phyloP scores from a whole-genome alignment of 1,140 invertebrate genomes.

The Carposina sasakii region DNA sequence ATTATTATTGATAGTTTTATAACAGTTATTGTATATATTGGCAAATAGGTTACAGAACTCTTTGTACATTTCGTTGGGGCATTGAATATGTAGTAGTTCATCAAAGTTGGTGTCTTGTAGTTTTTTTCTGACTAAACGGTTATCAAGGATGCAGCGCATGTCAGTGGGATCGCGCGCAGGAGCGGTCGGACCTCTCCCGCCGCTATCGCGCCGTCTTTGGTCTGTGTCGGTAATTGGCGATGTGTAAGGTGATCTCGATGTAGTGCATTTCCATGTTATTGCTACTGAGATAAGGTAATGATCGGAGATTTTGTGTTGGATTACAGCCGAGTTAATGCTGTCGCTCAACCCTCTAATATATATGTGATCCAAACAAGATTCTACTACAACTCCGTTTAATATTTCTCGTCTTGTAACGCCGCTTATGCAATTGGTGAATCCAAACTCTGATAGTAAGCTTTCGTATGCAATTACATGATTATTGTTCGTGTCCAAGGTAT shows the following conservation, averaged over 20 bases:
- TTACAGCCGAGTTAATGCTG: slow-evolving; percentile 1
- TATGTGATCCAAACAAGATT: slow-evolving; percentile 12
- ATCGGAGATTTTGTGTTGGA: slow-evolving; percentile 6
- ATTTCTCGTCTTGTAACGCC: slow-evolving; percentile 5
- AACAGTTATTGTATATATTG: slow-evolving; percentile 7
- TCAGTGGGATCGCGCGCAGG: too few species aligned
- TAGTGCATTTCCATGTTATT: neutral
- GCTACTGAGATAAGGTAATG: slow-evolving; percentile 5
- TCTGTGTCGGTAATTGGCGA: too few species aligned
- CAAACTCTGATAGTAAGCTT: slow-evolving; percentile 9
- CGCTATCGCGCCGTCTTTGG: too few species aligned
- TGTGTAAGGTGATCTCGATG: too few species aligned
- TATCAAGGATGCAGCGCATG: too few species aligned
- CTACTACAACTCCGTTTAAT: neutral
- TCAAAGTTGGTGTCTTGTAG: too few species aligned
- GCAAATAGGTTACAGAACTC: neutral
- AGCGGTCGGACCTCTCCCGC: too few species aligned
- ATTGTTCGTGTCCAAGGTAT: slow-evolving; percentile 1
- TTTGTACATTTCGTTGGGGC: slow-evolving; percentile 1
- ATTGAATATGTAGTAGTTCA: neutral
- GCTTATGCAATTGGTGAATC: slow-evolving; percentile 1
- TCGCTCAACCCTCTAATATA: neutral
- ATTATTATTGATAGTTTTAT: neutral
- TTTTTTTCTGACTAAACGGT: too few species aligned
- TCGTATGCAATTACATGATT: slow-evolving; percentile 7